phyloP scores from a whole-genome alignment of 1,140 invertebrate species.

The Drosophila lowei region DNA sequence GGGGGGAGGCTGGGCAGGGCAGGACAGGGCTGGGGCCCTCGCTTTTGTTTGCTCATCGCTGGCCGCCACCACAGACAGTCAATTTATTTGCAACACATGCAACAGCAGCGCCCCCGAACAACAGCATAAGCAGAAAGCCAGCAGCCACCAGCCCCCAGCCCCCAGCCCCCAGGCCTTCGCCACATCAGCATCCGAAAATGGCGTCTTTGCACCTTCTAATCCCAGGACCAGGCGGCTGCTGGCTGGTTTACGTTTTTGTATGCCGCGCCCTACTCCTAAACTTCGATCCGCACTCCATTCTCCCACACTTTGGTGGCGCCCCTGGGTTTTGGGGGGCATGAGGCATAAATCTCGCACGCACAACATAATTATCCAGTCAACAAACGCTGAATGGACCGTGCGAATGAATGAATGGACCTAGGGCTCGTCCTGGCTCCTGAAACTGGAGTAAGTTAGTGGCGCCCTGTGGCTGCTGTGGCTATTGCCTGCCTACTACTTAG shows the following conservation, averaged over 20 bases:
- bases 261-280: slow-evolving; percentile 12
- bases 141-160: no score
- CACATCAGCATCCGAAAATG: slow-evolving; percentile 46
- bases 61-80: slow-evolving; percentile 58
- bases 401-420: slow-evolving; percentile 30
- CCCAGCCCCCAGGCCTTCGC: neutral
- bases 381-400: slow-evolving; percentile 69
- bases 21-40: no score
- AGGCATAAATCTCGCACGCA: slow-evolving; percentile 75
- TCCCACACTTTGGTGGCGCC: neutral
- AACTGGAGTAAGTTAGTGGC: slow-evolving; percentile 38
- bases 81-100: slow-evolving; percentile 79
- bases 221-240: slow-evolving; percentile 20
- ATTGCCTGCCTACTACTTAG: slow-evolving; percentile 40
- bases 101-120: slow-evolving; percentile 24
- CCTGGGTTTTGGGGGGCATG: slow-evolving; percentile 17
- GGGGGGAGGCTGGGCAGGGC: neutral
- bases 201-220: slow-evolving; percentile 71
- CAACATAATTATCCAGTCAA: slow-evolving; percentile 81
- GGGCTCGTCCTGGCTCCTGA: no score
- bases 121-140: slow-evolving; percentile 2
- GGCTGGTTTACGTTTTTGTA: slow-evolving; percentile 27
- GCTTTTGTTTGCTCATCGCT: slow-evolving; percentile 64
- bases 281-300: slow-evolving; percentile 8
- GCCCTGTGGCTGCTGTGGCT: slow-evolving; percentile 37